A percentile compares a stretch with the other conserved stretches of the same genome.
phyloP scores from a whole-genome alignment of 2,888 invertebrate species.

The Xestia sexstrigata region DNA sequence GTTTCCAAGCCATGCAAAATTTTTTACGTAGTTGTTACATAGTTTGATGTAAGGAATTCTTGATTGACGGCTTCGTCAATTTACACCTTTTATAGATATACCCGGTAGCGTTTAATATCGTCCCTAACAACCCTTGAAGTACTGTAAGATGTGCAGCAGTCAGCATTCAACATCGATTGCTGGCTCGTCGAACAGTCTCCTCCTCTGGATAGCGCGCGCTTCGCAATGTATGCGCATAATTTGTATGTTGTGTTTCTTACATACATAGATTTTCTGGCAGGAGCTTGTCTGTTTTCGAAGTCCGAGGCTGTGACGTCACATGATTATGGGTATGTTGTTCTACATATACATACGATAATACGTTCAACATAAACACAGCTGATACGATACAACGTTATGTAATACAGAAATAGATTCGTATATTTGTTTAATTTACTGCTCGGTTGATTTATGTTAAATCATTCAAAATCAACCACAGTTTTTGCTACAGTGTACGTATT shows the following conservation, averaged over 20 bases:
- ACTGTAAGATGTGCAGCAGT: neutral
- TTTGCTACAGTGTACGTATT: neutral
- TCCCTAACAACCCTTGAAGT: neutral
- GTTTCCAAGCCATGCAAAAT: neutral
- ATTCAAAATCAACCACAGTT: neutral
- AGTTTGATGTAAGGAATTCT: neutral
- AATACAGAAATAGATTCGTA: constrained; percentile 5
- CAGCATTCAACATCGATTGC: constrained; percentile 21
- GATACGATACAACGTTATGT: neutral
- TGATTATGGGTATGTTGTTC: too few relatives aligned
- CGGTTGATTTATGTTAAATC: constrained; percentile 15
- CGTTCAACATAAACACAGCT: constrained; percentile 24
- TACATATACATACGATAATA: neutral
- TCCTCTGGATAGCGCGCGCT: neutral
- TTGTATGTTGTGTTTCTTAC: constrained; percentile 10
- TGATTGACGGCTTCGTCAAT: neutral
- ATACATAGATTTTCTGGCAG: neutral
- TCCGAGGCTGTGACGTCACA: neutral
- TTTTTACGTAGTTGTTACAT: neutral
- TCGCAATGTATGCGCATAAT: constrained; percentile 33
- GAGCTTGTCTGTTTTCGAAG: neutral
- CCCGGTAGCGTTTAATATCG: neutral
- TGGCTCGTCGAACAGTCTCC: neutral
- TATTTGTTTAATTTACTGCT: constrained; percentile 4
- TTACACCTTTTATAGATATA: neutral